Percentiles rank a stretch among this genome's conserved stretches.
These are phyloP conservation scores for Odontomyia ornata DNA, from an alignment of 2,888 invertebrate species.

Conservation along the genomic window DNA sequence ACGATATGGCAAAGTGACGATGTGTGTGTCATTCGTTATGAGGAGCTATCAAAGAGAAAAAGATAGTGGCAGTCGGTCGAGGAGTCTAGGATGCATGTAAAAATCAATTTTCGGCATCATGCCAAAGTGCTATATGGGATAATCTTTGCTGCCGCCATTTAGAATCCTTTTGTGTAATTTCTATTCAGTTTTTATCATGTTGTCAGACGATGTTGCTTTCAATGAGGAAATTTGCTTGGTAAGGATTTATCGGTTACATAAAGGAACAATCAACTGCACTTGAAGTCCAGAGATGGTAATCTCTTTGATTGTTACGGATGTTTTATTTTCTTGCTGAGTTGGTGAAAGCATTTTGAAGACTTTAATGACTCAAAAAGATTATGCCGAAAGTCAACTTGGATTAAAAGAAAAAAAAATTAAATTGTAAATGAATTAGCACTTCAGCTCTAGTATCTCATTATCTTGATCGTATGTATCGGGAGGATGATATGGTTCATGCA, in stretches of 20 bases:
- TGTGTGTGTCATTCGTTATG: background rate
- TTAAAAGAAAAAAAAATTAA: no score
- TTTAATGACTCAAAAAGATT: no score
- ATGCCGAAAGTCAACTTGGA: no score
- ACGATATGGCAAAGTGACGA: background rate
- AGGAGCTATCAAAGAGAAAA: background rate
- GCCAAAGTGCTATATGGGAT: slow-evolving; percentile 40
- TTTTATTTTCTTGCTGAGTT: no score
- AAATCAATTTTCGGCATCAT: slow-evolving; percentile 38
- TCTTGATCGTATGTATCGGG: no score
- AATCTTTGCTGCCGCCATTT: slow-evolving; percentile 40
- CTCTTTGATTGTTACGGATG: no score
- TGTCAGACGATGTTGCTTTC: background rate
- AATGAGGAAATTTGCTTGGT: slow-evolving; percentile 11
- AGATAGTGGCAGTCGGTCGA: slow-evolving; percentile 4
- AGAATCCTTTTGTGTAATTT: slow-evolving; percentile 31
- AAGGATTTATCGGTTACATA: slow-evolving; percentile 19
- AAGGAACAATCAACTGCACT: background rate
- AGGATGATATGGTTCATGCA: no score
- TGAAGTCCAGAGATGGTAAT: background rate
- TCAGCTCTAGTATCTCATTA: no score
- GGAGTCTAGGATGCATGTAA: background rate
- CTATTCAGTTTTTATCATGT: slow-evolving; percentile 5
- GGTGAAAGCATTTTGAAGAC: no score
- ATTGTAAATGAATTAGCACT: no score